phyloP scores from a whole-genome alignment of 92 coral and sea anemone species.

The Bergia sp. region DNA sequence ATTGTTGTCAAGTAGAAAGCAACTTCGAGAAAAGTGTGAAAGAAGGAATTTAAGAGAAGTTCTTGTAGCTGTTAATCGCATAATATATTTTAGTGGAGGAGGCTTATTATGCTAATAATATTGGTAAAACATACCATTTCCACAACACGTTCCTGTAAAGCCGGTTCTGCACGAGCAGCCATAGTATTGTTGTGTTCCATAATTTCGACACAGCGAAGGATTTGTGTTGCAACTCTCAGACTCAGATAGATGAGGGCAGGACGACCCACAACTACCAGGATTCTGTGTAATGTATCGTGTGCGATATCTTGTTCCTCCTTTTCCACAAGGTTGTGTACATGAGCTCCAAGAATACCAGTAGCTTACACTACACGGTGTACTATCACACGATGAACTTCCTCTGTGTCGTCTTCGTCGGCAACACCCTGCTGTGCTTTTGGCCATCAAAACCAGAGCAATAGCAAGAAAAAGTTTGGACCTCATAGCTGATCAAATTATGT shows the following conservation, averaged over 20 bases:
- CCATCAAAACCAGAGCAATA: background rate
- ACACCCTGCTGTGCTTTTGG: background rate
- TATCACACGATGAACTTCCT: background rate
- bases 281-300: background rate
- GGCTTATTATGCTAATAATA: too few species aligned
- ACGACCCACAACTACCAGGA: background rate
- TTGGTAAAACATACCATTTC: background rate
- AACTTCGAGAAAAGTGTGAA: too few species aligned
- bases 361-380: background rate
- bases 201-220: background rate
- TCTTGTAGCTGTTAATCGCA: too few species aligned
- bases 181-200: background rate
- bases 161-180: background rate
- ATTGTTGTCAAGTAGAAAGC: too few species aligned
- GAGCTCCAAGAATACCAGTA: background rate
- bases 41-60: too few species aligned
- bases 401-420: background rate
- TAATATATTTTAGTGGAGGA: too few species aligned
- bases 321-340: background rate
- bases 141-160: background rate
- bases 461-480: too few species aligned
- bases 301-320: background rate
- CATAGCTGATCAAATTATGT: too few species aligned
- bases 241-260: background rate
- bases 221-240: background rate